Percentiles rank a stretch among this genome's conserved stretches.
Conservation (phyloP, 2,113 vertebrate species). For the Edolisoma coerulescens region DNA sequence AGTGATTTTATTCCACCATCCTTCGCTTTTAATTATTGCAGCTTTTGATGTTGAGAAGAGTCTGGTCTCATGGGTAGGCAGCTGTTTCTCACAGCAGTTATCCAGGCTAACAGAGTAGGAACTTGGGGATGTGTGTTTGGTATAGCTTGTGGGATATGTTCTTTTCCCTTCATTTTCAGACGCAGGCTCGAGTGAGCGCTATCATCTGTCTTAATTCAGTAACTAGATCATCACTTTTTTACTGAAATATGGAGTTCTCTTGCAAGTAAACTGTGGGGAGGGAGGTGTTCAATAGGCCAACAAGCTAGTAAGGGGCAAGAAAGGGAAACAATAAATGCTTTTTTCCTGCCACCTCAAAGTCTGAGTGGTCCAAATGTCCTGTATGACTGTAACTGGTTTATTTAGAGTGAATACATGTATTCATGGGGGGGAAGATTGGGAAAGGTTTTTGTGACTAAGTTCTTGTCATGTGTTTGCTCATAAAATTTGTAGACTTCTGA, state of each 20-base stretch:
- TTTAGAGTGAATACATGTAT: not conserved
- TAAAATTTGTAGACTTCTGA: not conserved
- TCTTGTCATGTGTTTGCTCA: not conserved
- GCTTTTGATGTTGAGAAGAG: not conserved
- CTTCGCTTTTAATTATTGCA: not conserved
- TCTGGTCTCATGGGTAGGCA: not conserved
- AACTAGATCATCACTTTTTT: not conserved
- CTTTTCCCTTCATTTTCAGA: not conserved
- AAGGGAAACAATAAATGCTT: not conserved
- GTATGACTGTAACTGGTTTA: not conserved
- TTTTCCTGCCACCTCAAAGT: not conserved
- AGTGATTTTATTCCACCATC: not conserved
- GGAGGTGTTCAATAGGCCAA: not conserved
- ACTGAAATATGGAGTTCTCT: not conserved
- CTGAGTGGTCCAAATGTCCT: not conserved
- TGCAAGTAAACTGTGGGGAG: not conserved
- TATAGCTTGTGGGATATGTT: not conserved
- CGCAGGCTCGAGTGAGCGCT: not conserved
- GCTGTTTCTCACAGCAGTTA: not conserved
- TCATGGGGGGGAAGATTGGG: rapidly evolving
- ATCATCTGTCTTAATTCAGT: not conserved
- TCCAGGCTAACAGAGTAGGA: not conserved
- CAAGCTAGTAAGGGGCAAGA: not conserved
- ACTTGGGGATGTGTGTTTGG: not conserved
- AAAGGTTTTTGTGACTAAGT: not conserved